Conservation (phyloP, 2,888 invertebrate species). For the Perizoma flavofasciatum region DNA sequence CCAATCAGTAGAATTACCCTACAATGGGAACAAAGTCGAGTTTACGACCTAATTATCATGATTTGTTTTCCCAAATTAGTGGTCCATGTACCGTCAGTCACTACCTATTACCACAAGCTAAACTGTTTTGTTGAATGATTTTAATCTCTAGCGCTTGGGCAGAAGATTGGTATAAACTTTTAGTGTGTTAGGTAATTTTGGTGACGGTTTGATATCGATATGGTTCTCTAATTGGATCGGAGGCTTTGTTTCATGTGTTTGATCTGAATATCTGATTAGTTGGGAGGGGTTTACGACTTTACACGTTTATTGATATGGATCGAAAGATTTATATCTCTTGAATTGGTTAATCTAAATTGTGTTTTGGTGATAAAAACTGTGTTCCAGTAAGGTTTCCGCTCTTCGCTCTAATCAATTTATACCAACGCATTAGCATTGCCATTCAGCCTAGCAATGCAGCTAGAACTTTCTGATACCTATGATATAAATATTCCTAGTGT, state of each 20-base stretch:
- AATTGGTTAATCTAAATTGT: background rate
- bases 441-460: too few relatives aligned
- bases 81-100: slow-evolving; percentile 61
- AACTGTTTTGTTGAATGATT: slow-evolving; percentile 27
- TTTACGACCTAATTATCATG: slow-evolving; percentile 80
- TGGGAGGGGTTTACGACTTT: slow-evolving; percentile 22
- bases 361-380: too few relatives aligned
- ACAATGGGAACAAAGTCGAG: slow-evolving; percentile 68
- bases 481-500: too few relatives aligned
- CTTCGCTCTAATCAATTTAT: too few relatives aligned
- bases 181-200: slow-evolving; percentile 25
- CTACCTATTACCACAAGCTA: slow-evolving; percentile 40
- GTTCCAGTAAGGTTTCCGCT: too few relatives aligned
- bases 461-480: too few relatives aligned
- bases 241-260: slow-evolving; percentile 56
- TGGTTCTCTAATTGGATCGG: slow-evolving; percentile 67
- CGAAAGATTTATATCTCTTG: background rate
- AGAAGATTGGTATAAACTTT: slow-evolving; percentile 26
- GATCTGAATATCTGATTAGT: slow-evolving; percentile 28
- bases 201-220: slow-evolving; percentile 64
- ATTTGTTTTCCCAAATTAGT: slow-evolving; percentile 79
- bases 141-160: slow-evolving; percentile 29
- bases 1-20: slow-evolving; percentile 69
- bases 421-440: too few relatives aligned
- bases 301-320: slow-evolving; percentile 23